Percentiles rank a stretch among this genome's conserved stretches.
Conservation (phyloP, 2,113 vertebrate genomes). For the Hippocampus guttulatus region DNA sequence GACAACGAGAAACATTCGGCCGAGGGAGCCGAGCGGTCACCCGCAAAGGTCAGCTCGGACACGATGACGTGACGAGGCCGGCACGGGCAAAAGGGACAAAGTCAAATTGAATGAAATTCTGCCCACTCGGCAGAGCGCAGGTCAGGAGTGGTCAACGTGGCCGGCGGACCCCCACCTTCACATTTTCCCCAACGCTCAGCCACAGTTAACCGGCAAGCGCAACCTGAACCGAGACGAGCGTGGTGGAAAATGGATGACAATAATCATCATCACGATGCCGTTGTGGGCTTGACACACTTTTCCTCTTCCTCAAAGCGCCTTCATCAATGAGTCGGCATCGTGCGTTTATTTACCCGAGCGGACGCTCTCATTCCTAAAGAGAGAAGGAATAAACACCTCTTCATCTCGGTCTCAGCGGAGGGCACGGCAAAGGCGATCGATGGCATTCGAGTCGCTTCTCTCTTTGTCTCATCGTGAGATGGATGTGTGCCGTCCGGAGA, state of each 20-base stretch:
- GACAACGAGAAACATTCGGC: too few species aligned
- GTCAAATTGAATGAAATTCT: too few species aligned
- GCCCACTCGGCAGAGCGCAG: too few species aligned
- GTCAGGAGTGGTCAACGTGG: too few species aligned
- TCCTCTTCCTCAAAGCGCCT: neutral
- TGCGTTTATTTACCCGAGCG: constrained; percentile 22
- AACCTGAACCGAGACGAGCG: neutral
- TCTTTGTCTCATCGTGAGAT: constrained; percentile 38
- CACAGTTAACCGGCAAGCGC: too few species aligned
- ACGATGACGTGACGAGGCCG: too few species aligned
- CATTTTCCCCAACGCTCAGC: too few species aligned
- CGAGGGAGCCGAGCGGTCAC: too few species aligned
- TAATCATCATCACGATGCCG: neutral
- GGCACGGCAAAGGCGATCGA: constrained; percentile 54
- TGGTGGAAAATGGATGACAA: neutral
- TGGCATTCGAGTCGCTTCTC: constrained; percentile 61
- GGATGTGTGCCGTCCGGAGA: constrained; percentile 17
- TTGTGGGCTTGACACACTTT: neutral
- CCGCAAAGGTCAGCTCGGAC: too few species aligned
- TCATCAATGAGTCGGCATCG: too few species aligned
- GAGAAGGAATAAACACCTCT: constrained; percentile 46
- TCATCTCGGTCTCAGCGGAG: constrained; percentile 55
- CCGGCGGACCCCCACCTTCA: too few species aligned
- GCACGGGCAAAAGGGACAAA: too few species aligned
- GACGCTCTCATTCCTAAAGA: constrained; percentile 45